Base-by-base conservation (phyloP, 2,888 invertebrate genomes). In the Morpho achilles region DNA sequence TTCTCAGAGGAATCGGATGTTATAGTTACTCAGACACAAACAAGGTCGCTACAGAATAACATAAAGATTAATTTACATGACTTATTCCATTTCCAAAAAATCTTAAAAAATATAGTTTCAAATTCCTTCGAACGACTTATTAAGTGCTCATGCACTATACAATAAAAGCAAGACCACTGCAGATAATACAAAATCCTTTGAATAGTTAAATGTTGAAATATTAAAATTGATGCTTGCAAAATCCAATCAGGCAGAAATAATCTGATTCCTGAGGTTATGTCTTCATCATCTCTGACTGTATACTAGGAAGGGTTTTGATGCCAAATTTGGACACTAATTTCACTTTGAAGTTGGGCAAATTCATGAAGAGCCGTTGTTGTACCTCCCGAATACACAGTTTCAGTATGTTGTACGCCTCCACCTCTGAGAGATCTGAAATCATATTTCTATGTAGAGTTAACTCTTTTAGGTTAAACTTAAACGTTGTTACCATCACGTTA, bases 321-420 rank as follows among this genome's bases (percentile, higher is more conserved):
- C 99, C 99, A 70, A 95, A 84, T 72, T 94, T 94, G 73, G 96
- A 94, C 60, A 99, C 92, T 53, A 96, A 89, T 71, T 96, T 93
- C 6, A 99, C 96, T 76, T 95, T 94, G 80, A 99, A 99, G 70
- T 95, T 95, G 1, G 97, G 96, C 64, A 99, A 89, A 83, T 96
- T 98, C 56, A 98, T 92, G 71, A 98, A 94, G 62, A 99, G 92
- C 57, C 99, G 92, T 72, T 94, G 94, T 66, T 97, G 96, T 56
- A 99, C 94, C 84, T 99, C 98, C 51, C 92, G 89, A 3, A 99
- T 93, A 76, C 99, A 98, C 75, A 94, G 93, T 79, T 95, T 95
- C 70, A 99, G 74, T 10, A 99, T 81, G 40, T 94, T 94, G 72
- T 97, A 95, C 0, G 95, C 98, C 79, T 97, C 94, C 9, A 93